Percentiles rank a stretch among this genome's conserved stretches.
Evolutionary conservation across 2,888 invertebrate genomes (phyloP).

Genomic region (Rhyacophila evoluta): DNA sequence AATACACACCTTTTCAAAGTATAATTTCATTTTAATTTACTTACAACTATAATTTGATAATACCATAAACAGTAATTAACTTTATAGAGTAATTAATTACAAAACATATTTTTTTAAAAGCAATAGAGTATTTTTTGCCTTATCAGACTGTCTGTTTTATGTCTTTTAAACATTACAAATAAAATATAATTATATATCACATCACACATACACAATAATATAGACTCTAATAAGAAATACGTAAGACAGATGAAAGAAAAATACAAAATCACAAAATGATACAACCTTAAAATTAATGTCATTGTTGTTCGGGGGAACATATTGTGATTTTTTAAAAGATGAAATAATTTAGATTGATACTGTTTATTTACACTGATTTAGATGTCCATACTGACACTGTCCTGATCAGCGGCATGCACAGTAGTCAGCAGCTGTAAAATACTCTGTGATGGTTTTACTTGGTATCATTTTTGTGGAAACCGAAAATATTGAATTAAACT

Average conservation of each 20-base stretch:
- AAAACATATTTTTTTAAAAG: conserved; percentile 38
- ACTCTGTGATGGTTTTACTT: too few relatives aligned
- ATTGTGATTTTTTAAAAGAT: too few relatives aligned
- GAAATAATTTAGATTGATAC: too few relatives aligned
- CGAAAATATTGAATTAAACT: too few relatives aligned
- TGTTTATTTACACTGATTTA: too few relatives aligned
- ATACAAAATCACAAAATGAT: conserved; percentile 42
- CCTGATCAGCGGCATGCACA: too few relatives aligned
- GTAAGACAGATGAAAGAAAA: conserved; percentile 44
- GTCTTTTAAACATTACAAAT: conserved; percentile 43
- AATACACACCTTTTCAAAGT: background rate
- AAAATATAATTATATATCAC: conserved; percentile 43
- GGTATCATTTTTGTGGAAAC: too few relatives aligned
- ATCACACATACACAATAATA: conserved; percentile 47
- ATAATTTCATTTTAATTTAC: conserved; percentile 19
- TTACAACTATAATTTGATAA: conserved; percentile 12
- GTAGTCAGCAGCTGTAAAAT: too few relatives aligned
- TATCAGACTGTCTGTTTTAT: conserved; percentile 50
- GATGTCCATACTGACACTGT: too few relatives aligned
- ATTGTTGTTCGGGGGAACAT: background rate
- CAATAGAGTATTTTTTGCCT: conserved; percentile 47
- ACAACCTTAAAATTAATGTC: conserved; percentile 18
- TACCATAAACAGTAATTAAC: conserved; percentile 38
- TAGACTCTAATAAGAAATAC: conserved; percentile 38
- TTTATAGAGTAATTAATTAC: conserved; percentile 43